Evolutionary conservation across 2,888 invertebrate genomes (phyloP).

Genomic region (Drosophila limbata): DNA sequence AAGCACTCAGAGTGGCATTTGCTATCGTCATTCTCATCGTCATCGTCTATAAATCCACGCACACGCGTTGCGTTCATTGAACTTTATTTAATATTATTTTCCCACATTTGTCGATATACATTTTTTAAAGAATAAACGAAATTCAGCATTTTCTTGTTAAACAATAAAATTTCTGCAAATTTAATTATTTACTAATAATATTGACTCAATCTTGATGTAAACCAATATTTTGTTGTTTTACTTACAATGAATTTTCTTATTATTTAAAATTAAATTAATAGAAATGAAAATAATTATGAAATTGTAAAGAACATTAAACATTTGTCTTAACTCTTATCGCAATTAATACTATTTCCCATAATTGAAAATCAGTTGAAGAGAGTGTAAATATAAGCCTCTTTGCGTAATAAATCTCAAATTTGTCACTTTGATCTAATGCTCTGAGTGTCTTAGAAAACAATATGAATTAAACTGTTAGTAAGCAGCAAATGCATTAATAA

Average conservation of each 20-base stretch:
- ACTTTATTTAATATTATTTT: conserved; percentile 52
- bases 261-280: no score
- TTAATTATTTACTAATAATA: not conserved
- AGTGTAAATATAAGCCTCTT: not conserved
- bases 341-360: not conserved
- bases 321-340: not conserved
- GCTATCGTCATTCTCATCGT: conserved; percentile 23
- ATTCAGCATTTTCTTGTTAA: not conserved
- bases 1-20: conserved; percentile 56
- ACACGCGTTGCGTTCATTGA: conserved; percentile 67
- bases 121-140: conserved; percentile 1
- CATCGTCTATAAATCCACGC: conserved; percentile 58
- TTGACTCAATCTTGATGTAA: not conserved
- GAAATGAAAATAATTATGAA: no score
- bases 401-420: not conserved
- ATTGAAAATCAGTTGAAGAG: no score
- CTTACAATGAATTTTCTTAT: no score
- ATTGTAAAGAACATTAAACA: no score
- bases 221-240: not conserved
- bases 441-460: not conserved
- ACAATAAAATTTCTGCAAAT: not conserved
- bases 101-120: conserved; percentile 11
- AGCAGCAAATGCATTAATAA: conserved; percentile 9
- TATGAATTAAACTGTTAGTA: conserved; percentile 1
- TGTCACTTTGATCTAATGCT: not conserved